phyloP scores from a whole-genome alignment of 2,888 invertebrate species.

The Lithophane semibrunnea region DNA sequence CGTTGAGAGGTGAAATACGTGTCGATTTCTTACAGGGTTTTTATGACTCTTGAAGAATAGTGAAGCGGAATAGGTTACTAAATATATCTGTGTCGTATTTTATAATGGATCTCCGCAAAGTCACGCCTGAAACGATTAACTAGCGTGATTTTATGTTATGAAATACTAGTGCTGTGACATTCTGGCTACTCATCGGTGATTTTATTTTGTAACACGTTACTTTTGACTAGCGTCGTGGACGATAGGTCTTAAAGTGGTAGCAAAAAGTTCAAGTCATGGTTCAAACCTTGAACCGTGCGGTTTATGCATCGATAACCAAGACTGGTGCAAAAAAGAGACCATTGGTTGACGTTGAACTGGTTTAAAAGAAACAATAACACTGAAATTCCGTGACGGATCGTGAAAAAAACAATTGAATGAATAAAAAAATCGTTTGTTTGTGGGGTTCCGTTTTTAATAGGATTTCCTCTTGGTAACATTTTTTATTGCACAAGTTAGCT shows the following conservation, averaged over 20 bases:
- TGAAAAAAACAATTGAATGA: conserved; percentile 47
- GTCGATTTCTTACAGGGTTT: no score
- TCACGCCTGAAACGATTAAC: no score
- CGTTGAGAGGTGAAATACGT: no score
- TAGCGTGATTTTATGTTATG: no score
- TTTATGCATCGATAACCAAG: conserved; percentile 41
- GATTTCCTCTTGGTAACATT: conserved; percentile 36
- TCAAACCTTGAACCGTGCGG: conserved; percentile 39
- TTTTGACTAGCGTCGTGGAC: background rate
- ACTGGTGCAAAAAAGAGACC: conserved; percentile 37
- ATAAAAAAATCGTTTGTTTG: conserved; percentile 16
- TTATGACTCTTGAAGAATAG: no score
- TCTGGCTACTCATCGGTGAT: background rate
- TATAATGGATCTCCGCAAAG: no score
- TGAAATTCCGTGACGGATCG: conserved; percentile 32
- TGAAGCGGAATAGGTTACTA: no score
- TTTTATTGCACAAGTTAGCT: conserved; percentile 27
- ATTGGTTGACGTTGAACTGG: conserved; percentile 17
- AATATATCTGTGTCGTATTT: no score
- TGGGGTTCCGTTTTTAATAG: background rate
- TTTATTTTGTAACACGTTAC: background rate
- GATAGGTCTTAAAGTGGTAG: background rate
- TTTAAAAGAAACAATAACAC: conserved; percentile 36
- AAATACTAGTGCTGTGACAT: background rate
- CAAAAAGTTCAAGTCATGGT: conserved; percentile 40